Conservation (phyloP, 2,888 invertebrate genomes). For the Calameuta pallipes region DNA sequence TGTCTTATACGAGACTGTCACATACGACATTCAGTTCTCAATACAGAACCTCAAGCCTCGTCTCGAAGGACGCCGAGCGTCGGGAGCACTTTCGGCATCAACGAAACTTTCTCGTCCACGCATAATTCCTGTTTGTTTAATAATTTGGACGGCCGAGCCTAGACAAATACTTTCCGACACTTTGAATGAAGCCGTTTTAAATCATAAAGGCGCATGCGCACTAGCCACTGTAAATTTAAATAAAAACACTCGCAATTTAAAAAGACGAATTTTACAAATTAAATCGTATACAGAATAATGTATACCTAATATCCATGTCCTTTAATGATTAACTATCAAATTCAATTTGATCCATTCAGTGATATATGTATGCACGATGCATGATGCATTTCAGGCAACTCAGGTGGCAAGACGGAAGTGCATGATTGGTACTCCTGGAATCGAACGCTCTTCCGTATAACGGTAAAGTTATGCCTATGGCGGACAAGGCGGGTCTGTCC, state of each 20-base stretch:
- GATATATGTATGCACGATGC: neutral
- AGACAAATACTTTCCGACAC: neutral
- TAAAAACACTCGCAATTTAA: neutral
- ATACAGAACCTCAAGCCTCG: neutral
- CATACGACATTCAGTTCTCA: neutral
- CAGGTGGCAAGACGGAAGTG: neutral
- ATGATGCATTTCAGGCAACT: neutral
- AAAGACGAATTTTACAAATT: neutral
- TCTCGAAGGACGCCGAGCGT: neutral
- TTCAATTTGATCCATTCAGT: neutral
- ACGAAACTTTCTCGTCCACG: conserved; percentile 60
- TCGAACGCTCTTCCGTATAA: conserved; percentile 57
- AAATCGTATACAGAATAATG: neutral
- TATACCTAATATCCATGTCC: neutral
- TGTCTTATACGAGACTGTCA: conserved; percentile 11
- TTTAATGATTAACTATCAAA: neutral
- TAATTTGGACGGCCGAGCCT: conserved; percentile 36
- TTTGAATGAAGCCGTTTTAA: neutral
- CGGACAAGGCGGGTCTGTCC: neutral
- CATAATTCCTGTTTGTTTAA: conserved; percentile 62
- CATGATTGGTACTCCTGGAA: neutral
- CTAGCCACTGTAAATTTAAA: neutral
- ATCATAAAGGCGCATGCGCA: neutral
- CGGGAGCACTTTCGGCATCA: conserved; percentile 55
- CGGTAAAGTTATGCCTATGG: conserved; percentile 47